Percentiles rank a stretch among this genome's conserved stretches.
phyloP scores from a whole-genome alignment of 2,113 vertebrate genomes.

The Psittacula cyanocephala region DNA sequence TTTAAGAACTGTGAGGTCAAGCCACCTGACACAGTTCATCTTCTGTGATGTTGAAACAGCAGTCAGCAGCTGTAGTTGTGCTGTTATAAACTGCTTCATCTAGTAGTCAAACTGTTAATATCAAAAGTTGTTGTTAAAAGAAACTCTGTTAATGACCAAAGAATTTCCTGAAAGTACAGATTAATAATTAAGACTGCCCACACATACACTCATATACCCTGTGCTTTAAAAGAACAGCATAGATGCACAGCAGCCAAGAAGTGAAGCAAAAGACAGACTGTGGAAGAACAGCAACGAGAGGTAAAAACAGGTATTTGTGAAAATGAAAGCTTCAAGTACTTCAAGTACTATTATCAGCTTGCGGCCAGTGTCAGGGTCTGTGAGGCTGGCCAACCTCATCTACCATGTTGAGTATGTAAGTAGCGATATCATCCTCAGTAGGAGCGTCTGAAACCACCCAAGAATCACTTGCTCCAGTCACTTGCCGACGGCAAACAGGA shows the following conservation, averaged over 20 bases:
- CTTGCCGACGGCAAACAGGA: slow-evolving; percentile 93
- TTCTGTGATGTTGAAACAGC: not conserved
- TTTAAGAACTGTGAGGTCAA: not conserved
- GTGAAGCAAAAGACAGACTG: slow-evolving; percentile 15
- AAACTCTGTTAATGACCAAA: slow-evolving; percentile 30
- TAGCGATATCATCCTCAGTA: slow-evolving; percentile 92
- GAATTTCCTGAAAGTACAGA: slow-evolving; percentile 29
- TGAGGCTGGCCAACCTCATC: slow-evolving; percentile 94
- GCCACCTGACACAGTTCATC: not conserved
- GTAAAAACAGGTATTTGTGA: not conserved
- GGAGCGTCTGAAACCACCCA: slow-evolving; percentile 97
- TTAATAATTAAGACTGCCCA: slow-evolving; percentile 4
- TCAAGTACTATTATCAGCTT: not conserved
- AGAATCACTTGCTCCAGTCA: slow-evolving; percentile 90
- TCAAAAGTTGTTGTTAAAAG: slow-evolving; percentile 21
- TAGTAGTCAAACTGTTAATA: not conserved
- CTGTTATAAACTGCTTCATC: not conserved
- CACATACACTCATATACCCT: not conserved
- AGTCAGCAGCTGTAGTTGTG: not conserved
- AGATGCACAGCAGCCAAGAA: slow-evolving; percentile 48
- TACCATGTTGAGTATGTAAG: slow-evolving; percentile 95
- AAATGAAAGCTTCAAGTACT: slow-evolving; percentile 8
- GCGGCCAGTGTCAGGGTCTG: slow-evolving; percentile 77
- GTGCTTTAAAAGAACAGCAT: slow-evolving; percentile 11
- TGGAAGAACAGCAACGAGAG: slow-evolving; percentile 4